Conservation (phyloP, 2,113 vertebrate genomes). For the Megaleporinus macrocephalus region DNA sequence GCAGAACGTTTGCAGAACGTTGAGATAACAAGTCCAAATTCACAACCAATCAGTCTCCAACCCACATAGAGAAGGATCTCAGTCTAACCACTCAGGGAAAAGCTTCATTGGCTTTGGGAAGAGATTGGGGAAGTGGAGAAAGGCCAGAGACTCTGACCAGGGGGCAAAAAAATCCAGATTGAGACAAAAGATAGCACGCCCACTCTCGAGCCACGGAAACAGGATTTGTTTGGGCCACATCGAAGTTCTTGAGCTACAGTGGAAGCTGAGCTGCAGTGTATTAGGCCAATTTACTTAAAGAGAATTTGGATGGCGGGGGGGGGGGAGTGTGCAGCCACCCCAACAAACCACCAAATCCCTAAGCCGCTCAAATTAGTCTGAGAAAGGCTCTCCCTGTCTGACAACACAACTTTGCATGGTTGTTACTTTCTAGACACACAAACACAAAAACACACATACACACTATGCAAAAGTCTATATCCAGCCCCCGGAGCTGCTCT, state of each 20-base stretch:
- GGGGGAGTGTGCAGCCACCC: conserved; percentile 47
- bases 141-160: conserved; percentile 20
- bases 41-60: background rate
- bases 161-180: conserved; percentile 9
- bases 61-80: background rate
- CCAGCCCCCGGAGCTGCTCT: no score
- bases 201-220: conserved; percentile 10
- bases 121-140: conserved; percentile 34
- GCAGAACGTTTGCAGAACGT: no score
- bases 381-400: conserved; percentile 63
- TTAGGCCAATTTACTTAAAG: conserved; percentile 70
- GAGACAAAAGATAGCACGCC: conserved; percentile 23
- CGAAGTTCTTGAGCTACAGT: conserved; percentile 65
- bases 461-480: background rate
- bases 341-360: conserved; percentile 55
- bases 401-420: conserved; percentile 17
- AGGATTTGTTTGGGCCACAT: conserved; percentile 60
- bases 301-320: conserved; percentile 57
- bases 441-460: background rate
- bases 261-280: conserved; percentile 64
- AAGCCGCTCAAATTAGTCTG: conserved; percentile 70
- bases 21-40: background rate
- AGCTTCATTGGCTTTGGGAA: conserved; percentile 28
- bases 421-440: conserved; percentile 4
- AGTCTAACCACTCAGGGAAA: background rate